These are phyloP conservation scores for Taurulus bubalis DNA, from an alignment of 2,113 vertebrate genomes.

Conservation along the genomic window DNA sequence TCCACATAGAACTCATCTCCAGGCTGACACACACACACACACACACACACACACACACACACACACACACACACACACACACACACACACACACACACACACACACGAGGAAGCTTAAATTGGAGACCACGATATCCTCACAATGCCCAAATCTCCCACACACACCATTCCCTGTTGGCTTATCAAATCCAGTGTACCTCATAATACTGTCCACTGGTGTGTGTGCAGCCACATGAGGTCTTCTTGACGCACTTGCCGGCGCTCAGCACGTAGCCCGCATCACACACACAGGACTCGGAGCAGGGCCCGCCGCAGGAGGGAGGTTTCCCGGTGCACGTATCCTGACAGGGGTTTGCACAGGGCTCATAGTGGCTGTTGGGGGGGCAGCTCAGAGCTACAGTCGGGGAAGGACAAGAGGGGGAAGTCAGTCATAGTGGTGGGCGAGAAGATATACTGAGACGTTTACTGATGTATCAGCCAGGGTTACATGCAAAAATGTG, in stretches of 20 bases:
- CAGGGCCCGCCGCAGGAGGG: conserved; percentile 77
- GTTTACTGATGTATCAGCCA: background rate
- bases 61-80: conserved; percentile 26
- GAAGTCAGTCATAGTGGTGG: background rate
- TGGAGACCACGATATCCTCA: background rate
- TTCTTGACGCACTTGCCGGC: conserved; percentile 78
- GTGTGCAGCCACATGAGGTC: conserved; percentile 76
- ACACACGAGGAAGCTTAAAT: background rate
- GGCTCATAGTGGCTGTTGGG: conserved; percentile 82
- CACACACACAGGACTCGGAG: conserved; percentile 82
- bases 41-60: conserved; percentile 12
- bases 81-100: conserved; percentile 6
- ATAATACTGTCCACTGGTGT: conserved; percentile 80
- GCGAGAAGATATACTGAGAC: background rate
- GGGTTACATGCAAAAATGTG: background rate
- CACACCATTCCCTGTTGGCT: background rate
- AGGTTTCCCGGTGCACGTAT: conserved; percentile 64
- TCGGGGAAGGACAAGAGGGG: background rate
- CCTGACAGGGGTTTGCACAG: conserved; percentile 76
- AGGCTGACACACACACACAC: conserved; percentile 61
- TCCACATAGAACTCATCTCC: conserved; percentile 80
- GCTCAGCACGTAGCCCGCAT: conserved; percentile 82
- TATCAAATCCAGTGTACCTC: conserved; percentile 64
- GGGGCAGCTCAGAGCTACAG: conserved; percentile 74
- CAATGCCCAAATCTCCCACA: background rate